A percentile compares a stretch with the other conserved stretches of the same genome.
phyloP scores from a whole-genome alignment of 1,140 invertebrate genomes.

The Monomorium pharaonis region DNA sequence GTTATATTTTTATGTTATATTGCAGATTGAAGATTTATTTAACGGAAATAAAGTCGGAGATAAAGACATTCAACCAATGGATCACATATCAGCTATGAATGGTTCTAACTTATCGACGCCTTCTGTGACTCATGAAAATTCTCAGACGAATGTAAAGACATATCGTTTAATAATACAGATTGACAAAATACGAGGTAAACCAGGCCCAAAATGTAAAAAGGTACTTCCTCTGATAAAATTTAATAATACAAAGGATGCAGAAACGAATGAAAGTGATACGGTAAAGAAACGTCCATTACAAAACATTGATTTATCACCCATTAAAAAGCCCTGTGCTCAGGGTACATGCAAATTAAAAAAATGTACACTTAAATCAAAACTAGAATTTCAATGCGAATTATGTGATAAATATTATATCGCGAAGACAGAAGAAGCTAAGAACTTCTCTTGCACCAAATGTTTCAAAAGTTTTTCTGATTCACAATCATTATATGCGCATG shows the following conservation, averaged over 20 bases:
- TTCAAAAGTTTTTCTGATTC: slow-evolving; percentile 60
- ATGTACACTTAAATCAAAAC: slow-evolving; percentile 49
- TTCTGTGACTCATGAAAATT: not conserved
- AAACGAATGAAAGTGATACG: not conserved
- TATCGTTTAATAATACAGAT: slow-evolving; percentile 81
- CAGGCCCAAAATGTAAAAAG: slow-evolving; percentile 69
- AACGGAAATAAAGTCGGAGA: slow-evolving; percentile 5
- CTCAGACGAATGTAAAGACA: slow-evolving; percentile 37
- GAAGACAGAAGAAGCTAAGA: slow-evolving; percentile 21
- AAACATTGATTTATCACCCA: too few species aligned
- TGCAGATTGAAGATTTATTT: slow-evolving; percentile 36
- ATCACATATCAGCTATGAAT: slow-evolving; percentile 18
- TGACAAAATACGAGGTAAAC: slow-evolving; percentile 77
- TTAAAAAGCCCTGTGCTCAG: slow-evolving; percentile 33
- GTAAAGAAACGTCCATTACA: not conserved
- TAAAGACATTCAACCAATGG: not conserved
- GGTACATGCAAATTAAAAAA: slow-evolving; percentile 65
- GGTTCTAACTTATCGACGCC: slow-evolving; percentile 1
- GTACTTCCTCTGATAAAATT: not conserved
- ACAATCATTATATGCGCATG: slow-evolving; percentile 69
- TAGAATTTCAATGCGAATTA: slow-evolving; percentile 64
- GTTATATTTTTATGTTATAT: not conserved
- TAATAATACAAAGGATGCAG: slow-evolving; percentile 23
- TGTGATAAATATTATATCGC: slow-evolving; percentile 62
- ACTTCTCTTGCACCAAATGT: slow-evolving; percentile 66